Base-by-base conservation (phyloP, 2,113 vertebrate genomes). In the Eolophus roseicapilla region DNA sequence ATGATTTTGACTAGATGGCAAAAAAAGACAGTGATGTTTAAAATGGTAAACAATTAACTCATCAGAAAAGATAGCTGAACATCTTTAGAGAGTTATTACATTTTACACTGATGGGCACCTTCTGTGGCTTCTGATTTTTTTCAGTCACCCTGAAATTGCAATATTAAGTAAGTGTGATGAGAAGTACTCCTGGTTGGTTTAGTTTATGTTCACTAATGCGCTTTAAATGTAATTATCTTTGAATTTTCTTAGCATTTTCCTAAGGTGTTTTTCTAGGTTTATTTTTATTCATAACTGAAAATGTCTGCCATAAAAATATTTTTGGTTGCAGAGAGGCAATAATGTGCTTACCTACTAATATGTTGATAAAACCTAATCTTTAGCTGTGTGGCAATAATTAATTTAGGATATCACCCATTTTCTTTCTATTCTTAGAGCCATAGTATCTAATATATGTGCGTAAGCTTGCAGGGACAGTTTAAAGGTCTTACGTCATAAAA, bases 181-280 rank as follows among this genome's bases (percentile, higher is more conserved):
- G 80, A 93, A 89, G 65, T 89, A 89, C 95, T 95, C 94, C 93
- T 95, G 35, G 52, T 84, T 95, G 94, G 47, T 84, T 91, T 93
- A 87, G 65, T 95, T 92, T 92, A 91, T 93, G 84, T 84, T 95
- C 65, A 50, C 1, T 95, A 95, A 79, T 75, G 70, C 94, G 89
- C 52, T 89, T 93, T 69, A 92, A 87, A 85, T 84, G 71, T 85
- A 92, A 95, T 96, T 95, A 91, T 82, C 84, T 84, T 76, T 37
- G 62, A 84, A 52, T 87, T 93, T 92, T 79, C 62, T 57, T 89
- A 82, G 65, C 24, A 57, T 89, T 90, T 95, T 86, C 39, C 39
- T 82, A 62, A 65, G 52, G 19, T 86, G 75, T 21, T 84, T 87
- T 83, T 69, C 59, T 63, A 43, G 64, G 53, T 94, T 93, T 95